phyloP scores from a whole-genome alignment of 2,797 vertebrate species.

The Pseudochromis fuscus region DNA sequence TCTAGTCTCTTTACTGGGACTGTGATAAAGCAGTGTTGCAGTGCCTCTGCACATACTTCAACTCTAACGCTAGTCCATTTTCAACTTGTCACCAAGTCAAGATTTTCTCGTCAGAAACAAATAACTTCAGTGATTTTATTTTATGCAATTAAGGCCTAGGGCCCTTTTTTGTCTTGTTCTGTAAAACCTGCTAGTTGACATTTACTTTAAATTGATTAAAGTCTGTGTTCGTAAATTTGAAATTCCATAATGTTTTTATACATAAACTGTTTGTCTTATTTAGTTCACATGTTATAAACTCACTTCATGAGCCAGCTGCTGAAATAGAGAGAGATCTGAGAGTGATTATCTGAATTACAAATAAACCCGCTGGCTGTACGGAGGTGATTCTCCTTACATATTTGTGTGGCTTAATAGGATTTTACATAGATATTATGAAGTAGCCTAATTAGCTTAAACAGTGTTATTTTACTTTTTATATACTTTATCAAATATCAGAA shows the following conservation, averaged over 20 bases:
- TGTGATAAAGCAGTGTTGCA: conserved; percentile 3
- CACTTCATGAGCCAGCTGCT: background rate
- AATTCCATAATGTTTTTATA: background rate
- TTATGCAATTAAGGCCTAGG: background rate
- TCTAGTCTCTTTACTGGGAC: conserved; percentile 15
- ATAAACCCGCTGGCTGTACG: background rate
- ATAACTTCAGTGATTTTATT: background rate
- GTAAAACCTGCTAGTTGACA: background rate
- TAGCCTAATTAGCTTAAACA: background rate
- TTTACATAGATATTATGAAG: background rate
- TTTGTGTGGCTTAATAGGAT: background rate
- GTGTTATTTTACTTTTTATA: background rate
- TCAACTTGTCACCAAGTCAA: too few relatives aligned
- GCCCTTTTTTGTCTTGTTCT: conserved; percentile 1
- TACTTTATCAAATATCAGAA: background rate
- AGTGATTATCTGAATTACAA: conserved; percentile 1
- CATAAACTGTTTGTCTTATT: background rate
- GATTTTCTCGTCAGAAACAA: background rate
- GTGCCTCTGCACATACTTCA: conserved; percentile 6
- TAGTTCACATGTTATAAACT: background rate
- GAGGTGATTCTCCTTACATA: background rate
- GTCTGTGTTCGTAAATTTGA: background rate
- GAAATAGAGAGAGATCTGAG: background rate
- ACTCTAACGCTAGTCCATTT: background rate
- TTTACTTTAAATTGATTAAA: background rate